Evolutionary conservation across 2,797 vertebrate species (phyloP), one percentile per base, ranked within the genome.

Genomic region (Tamandua tetradactyla): DNA sequence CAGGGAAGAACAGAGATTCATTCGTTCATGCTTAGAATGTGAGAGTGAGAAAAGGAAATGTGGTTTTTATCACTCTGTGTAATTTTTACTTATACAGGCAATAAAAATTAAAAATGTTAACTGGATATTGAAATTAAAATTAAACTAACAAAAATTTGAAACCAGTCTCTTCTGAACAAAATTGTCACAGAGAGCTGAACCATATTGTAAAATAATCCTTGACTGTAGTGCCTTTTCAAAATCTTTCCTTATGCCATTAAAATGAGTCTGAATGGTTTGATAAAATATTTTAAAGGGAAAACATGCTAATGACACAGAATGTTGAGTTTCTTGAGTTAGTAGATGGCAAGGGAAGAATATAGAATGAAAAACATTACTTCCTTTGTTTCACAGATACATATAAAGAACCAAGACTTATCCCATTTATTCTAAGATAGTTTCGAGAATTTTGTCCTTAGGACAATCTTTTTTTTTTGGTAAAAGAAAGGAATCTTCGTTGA

Each of bases 31-130:
- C 37, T 47, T 84, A 76, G 44, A 61, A 62, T n/a, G 7, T 32
- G 30, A 82, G 4, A 32, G 25, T 12, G 30, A 79, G 88, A 62
- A 52, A 75, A 96, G 82, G 52, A 42, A 52, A 83, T 64, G 4
- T 75, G 25, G 44, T 42, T 84, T 57, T 66, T 87, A 23, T 17
- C 37, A 47, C 25, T 84, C 37, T 59, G 2, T 78, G 11, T 80
- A 89, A 71, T 75, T 94, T 92, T 96, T 57, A 49, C 57, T 94
- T 84, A 78, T 3, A 52, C 88, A 68, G 17, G 47, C 90, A 84
- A 78, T 44, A 32, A 49, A 78, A 96, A 49, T 18, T 64, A 25
- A 90, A 91, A 52, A n/a, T 32, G 75, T 57, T 23, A 55, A 62
- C 72, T 82, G 64, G 23, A 66, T 78, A 69, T 15, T 55, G 17